A percentile compares a stretch with the other conserved stretches of the same genome.
These are phyloP conservation scores for Stenotaenia linearis DNA, from an alignment of 2,888 invertebrate genomes.

Conservation along the genomic window DNA sequence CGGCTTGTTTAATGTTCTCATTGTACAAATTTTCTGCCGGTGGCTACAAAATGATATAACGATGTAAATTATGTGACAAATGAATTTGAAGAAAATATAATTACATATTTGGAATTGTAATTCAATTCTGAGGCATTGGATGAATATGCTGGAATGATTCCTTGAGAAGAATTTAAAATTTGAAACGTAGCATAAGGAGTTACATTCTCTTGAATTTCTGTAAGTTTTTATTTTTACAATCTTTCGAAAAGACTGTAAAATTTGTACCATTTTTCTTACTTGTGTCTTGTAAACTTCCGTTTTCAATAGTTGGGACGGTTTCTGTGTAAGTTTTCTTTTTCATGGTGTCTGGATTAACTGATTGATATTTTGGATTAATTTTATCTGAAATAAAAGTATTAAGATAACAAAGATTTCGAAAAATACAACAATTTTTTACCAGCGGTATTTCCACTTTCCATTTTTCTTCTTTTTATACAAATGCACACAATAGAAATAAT, in stretches of 20 bases:
- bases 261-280: background rate
- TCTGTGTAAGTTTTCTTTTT: conserved; percentile 17
- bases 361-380: conserved; percentile 21
- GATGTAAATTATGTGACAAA: background rate
- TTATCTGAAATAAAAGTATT: background rate
- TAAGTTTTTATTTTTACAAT: background rate
- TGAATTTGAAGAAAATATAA: background rate
- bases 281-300: background rate
- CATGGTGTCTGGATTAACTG: conserved; percentile 6
- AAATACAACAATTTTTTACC: background rate
- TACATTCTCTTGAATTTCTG: conserved; percentile 26
- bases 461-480: background rate
- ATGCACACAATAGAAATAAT: conserved; percentile 2
- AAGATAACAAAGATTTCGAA: background rate
- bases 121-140: background rate
- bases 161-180: conserved; percentile 17
- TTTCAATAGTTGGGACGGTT: conserved; percentile 1
- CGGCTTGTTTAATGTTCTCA: conserved; percentile 14
- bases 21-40: conserved; percentile 14
- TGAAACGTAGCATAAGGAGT: conserved; percentile 28
- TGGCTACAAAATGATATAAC: background rate
- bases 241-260: background rate
- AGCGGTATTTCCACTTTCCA: background rate
- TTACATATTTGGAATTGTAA: conserved; percentile 16
- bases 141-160: background rate